A percentile compares a stretch with the other conserved stretches of the same genome.
These are phyloP conservation scores for Ormyrus rosae DNA, from an alignment of 2,888 invertebrate species.

Conservation along the genomic window DNA sequence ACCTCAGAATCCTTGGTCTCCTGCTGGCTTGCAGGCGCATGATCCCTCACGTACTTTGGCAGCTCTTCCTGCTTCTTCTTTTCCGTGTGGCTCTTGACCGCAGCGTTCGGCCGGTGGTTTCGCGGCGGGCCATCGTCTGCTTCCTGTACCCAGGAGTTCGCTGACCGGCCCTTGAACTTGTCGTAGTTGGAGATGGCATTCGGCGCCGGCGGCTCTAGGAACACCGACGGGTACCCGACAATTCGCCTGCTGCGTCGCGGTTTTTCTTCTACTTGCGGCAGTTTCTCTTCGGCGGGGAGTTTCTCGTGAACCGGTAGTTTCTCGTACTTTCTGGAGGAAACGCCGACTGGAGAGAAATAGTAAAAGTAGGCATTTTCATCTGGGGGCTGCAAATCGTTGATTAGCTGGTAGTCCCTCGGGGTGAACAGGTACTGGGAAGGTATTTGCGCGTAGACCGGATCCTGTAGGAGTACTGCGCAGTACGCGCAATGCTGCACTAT, in stretches of 20 bases:
- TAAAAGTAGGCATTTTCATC: neutral
- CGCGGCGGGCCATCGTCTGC: conserved; percentile 4
- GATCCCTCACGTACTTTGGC: conserved; percentile 1
- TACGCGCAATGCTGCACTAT: neutral
- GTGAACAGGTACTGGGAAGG: conserved; percentile 18
- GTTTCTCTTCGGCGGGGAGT: neutral
- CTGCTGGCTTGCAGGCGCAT: conserved; percentile 3
- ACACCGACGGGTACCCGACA: neutral
- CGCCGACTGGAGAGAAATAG: conserved; percentile 15
- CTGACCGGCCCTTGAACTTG: neutral
- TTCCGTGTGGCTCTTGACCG: neutral
- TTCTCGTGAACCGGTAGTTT: too few species aligned
- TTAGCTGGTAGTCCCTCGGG: conserved; percentile 15
- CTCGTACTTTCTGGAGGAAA: neutral
- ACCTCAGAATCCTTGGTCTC: conserved; percentile 18
- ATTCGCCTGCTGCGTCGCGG: too few species aligned
- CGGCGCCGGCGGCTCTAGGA: conserved; percentile 38
- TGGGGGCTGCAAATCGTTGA: conserved; percentile 1
- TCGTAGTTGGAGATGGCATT: conserved; percentile 33
- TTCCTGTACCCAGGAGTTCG: neutral
- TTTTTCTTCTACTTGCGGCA: neutral
- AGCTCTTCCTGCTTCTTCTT: neutral
- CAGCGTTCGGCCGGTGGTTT: conserved; percentile 35
- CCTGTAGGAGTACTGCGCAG: neutral
- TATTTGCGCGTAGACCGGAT: neutral